A percentile compares a stretch with the other conserved stretches of the same genome.
Conservation (phyloP, 1,140 invertebrate species). For the Octopus bimaculoides region DNA sequence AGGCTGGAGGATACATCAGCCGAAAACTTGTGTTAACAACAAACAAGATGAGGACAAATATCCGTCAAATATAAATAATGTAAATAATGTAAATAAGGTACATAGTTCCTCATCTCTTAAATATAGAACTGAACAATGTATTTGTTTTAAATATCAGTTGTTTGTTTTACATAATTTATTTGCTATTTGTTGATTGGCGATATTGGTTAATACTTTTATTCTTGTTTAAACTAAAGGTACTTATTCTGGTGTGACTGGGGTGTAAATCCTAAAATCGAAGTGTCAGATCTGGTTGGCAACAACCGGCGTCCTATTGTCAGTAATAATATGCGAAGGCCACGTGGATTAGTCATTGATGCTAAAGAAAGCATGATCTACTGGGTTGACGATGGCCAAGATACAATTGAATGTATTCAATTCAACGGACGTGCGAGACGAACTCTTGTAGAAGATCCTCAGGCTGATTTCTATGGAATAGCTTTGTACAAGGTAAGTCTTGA, state of each 20-base stretch:
- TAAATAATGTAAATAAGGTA: too few species aligned
- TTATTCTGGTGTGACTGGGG: constrained; percentile 77
- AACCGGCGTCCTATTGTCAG: constrained; percentile 71
- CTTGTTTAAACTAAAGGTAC: constrained; percentile 27
- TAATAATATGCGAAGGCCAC: constrained; percentile 83
- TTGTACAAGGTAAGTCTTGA: constrained; percentile 34
- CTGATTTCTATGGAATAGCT: constrained; percentile 43
- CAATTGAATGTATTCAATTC: constrained; percentile 85
- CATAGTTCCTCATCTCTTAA: too few species aligned
- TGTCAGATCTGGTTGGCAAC: constrained; percentile 82
- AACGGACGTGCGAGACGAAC: constrained; percentile 65
- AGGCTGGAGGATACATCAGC: too few species aligned
- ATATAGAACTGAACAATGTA: too few species aligned
- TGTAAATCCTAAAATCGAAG: constrained; percentile 82
- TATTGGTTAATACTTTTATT: too few species aligned
- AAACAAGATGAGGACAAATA: too few species aligned
- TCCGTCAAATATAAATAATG: too few species aligned
- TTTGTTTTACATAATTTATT: too few species aligned
- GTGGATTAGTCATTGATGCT: constrained; percentile 94
- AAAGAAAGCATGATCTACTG: constrained; percentile 89
- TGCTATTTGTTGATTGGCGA: too few species aligned
- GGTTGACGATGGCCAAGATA: constrained; percentile 90
- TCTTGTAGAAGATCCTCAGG: constrained; percentile 30
- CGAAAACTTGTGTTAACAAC: too few species aligned
- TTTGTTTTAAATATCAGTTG: too few species aligned